Conservation (phyloP, 2,888 invertebrate genomes). For the Leptarthrus brevirostris region DNA sequence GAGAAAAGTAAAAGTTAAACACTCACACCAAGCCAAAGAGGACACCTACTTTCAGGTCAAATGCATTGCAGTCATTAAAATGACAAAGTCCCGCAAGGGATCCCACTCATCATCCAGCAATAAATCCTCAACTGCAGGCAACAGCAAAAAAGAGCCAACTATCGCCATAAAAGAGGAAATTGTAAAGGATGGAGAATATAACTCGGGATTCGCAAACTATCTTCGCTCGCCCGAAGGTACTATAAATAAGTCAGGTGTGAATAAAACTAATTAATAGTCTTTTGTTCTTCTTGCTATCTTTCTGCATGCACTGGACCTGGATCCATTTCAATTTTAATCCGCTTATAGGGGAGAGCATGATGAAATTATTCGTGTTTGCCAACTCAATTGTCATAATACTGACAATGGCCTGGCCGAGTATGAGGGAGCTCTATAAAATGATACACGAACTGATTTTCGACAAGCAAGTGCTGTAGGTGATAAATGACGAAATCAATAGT, state of each 20-base stretch:
- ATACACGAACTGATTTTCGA: slow-evolving; percentile 69
- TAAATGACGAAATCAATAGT: slow-evolving; percentile 7
- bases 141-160: slow-evolving; percentile 31
- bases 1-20: background rate
- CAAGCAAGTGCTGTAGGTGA: slow-evolving; percentile 53
- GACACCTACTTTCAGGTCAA: no score
- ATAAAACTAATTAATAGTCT: slow-evolving; percentile 40
- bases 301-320: background rate
- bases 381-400: slow-evolving; percentile 79
- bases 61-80: slow-evolving; percentile 20
- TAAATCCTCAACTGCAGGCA: slow-evolving; percentile 51
- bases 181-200: slow-evolving; percentile 61
- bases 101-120: slow-evolving; percentile 35
- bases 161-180: slow-evolving; percentile 53
- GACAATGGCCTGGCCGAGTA: slow-evolving; percentile 79
- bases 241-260: background rate
- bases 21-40: no score
- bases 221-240: slow-evolving; percentile 64
- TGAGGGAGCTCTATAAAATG: slow-evolving; percentile 72
- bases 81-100: slow-evolving; percentile 36
- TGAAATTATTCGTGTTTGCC: slow-evolving; percentile 83
- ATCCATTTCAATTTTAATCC: background rate
- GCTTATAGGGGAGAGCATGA: slow-evolving; percentile 72
- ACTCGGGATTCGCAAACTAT: slow-evolving; percentile 67
- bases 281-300: slow-evolving; percentile 19